Conservation (phyloP, 1,140 invertebrate species). For the Drosophila tsacasi region DNA sequence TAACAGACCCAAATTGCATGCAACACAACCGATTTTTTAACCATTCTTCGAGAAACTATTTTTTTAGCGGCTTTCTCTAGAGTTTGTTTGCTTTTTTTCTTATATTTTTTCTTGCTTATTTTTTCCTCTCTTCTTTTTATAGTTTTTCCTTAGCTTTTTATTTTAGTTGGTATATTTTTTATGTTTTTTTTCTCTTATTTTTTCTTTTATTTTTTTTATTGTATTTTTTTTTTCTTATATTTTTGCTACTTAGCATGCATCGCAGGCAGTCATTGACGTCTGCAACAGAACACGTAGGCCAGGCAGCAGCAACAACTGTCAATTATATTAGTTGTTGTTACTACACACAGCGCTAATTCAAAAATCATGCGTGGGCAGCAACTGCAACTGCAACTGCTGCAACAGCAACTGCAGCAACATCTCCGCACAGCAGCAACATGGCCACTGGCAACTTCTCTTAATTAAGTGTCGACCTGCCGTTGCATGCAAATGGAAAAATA, state of each 20-base stretch:
- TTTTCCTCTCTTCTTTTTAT: neutral
- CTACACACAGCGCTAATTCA: constrained; percentile 80
- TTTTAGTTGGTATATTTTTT: neutral
- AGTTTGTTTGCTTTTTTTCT: neutral
- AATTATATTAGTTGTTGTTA: constrained; percentile 83
- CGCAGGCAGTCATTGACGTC: constrained; percentile 68
- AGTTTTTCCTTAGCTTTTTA: constrained; percentile 1
- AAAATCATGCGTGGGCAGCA: constrained; percentile 81
- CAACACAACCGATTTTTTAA: constrained; percentile 55
- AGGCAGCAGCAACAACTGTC: constrained; percentile 73
- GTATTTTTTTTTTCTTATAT: constrained; percentile 5
- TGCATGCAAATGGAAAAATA: constrained; percentile 49
- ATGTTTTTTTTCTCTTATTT: neutral
- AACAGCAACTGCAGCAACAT: constrained; percentile 32
- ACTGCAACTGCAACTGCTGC: constrained; percentile 19
- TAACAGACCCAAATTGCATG: constrained; percentile 83
- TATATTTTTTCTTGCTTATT: neutral
- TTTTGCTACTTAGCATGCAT: constrained; percentile 74
- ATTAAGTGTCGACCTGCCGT: constrained; percentile 80
- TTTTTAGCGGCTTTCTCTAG: constrained; percentile 52
- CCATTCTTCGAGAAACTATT: neutral
- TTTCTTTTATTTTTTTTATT: neutral
- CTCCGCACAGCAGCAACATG: constrained; percentile 63
- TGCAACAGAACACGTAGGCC: constrained; percentile 79
- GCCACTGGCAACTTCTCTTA: constrained; percentile 74